Evolutionary conservation across 92 coral and sea anemone genomes (phyloP).

Genomic region (Palythoa grandis): DNA sequence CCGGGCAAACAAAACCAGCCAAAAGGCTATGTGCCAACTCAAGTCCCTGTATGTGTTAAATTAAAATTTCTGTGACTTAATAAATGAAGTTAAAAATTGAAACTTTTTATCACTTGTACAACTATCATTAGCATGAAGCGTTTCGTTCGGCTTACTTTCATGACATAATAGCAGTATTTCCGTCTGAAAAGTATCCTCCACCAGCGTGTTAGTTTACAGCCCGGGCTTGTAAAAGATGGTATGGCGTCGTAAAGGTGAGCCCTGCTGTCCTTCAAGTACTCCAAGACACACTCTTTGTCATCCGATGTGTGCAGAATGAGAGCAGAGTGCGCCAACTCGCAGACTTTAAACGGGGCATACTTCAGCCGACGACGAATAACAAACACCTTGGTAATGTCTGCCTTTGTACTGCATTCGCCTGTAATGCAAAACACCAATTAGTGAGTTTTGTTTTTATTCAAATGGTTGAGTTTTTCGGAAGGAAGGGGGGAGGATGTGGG

Average conservation of each 20-base stretch:
- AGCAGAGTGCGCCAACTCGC: slow-evolving; percentile 62
- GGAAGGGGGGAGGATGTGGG: not conserved
- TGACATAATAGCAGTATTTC: slow-evolving; percentile 4
- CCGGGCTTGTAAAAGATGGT: not conserved
- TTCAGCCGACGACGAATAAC: slow-evolving; percentile 47
- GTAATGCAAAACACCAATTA: not conserved
- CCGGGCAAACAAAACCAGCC: too few species aligned
- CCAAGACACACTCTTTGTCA: slow-evolving; percentile 56
- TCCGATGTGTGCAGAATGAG: slow-evolving; percentile 51
- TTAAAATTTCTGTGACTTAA: too few species aligned
- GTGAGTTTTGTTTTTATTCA: not conserved
- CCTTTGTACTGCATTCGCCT: slow-evolving; percentile 22
- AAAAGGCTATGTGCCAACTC: too few species aligned
- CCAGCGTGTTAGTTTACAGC: not conserved
- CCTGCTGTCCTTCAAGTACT: slow-evolving; percentile 58
- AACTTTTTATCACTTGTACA: too few species aligned
- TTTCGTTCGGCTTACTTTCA: not conserved
- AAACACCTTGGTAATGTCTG: slow-evolving; percentile 7
- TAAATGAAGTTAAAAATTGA: too few species aligned
- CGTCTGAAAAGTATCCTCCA: not conserved
- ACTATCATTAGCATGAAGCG: not conserved
- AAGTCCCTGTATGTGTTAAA: too few species aligned
- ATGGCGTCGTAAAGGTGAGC: slow-evolving; percentile 66
- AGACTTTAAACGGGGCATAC: slow-evolving; percentile 56
- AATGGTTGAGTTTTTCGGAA: not conserved